Evolutionary conservation across 2,888 invertebrate genomes (phyloP), one percentile per base, ranked within the genome.

Genomic region (Noctua fimbriata): DNA sequence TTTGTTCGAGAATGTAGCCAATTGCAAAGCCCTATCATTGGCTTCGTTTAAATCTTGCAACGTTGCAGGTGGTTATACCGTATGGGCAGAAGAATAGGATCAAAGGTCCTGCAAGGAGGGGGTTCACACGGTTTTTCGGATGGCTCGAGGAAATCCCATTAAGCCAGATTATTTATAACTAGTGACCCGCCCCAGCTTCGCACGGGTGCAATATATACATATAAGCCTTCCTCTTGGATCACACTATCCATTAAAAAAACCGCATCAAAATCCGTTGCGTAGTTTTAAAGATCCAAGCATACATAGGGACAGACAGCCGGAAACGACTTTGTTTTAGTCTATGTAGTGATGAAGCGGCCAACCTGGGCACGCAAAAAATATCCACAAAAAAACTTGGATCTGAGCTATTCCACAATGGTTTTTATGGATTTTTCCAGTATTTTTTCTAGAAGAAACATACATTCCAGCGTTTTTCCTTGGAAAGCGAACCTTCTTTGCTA

Each of bases 401-500:
- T 9, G 1, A 32, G 14, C 5, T 1, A 6, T 74, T 47, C n/a
- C 0, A 18, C 12, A 47, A 18, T 18, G 1, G 32, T 32, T 24
- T 44, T 41, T 5, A 41, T 41, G 41, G 41, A 32, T n/a, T 71
- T 41, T 9, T 72, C 10, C 10, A 49, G n/a, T 10, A 28, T 76
- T 76, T 55, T 32, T 32, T 2, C 9, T 41, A 28, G 49, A 41
- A 49, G 6, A 49, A 36, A 1, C 47, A 21, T 71, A 4, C 9
- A 14, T 32, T 18, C 18, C 3, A 1, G 6, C 1, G 10, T 18
- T 55, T 28, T 75, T 71, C 21, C 6, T 32, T 32, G 10, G 2
- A n/a, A 14, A 55, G 58, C 32, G 10, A 49, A 32, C 36, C 82
- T 85, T 82, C 72, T 86, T 32, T 28, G 16, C 12, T 2, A 16